Base-by-base conservation (phyloP, 2,797 vertebrate genomes). In the Echeneis naucrates region DNA sequence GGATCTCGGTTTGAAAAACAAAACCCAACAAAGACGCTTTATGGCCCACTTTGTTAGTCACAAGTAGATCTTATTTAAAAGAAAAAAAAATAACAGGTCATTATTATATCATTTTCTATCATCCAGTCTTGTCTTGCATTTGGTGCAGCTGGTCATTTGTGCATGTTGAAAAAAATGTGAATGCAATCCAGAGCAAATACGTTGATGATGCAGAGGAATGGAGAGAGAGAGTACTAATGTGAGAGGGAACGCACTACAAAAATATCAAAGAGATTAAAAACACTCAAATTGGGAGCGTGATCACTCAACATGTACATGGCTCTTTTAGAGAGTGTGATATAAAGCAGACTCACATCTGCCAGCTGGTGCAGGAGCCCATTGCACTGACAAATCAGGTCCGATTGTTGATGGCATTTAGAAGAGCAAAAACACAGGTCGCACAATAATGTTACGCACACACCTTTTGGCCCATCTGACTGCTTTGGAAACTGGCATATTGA, bases 391-490 rank as follows among this genome's bases (percentile, higher is more conserved):
- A 42, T 62, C 74, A 37, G 19, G 51, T 42, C 14, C 2, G 66
- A 66, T 5, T 45, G 55, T 60, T 68, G 57, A 58, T 70, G 45
- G 40, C 33, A 52, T 66, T 59, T 9, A 61, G 24, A 61, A 59
- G 51, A 50, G 27, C 42, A 77, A 37, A 30, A 23, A 48, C 44
- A 44, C 23, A 47, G 24, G 8, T 21, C 8, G 17, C 30, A 30
- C 14, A 13, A 14, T 33, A 57, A 40, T 27, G 42, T 40, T 40
- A 52, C 63, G 16, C 24, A 40, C 38, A 13, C n/a, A 61, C 53
- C 1, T 62, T 9, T n/a, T 12, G 8, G 32, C 53, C 23, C 2
- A 44, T 50, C n/a, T 2, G 16, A 54, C 21, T 21, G 45, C 24
- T 42, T n/a, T 17, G 21, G 19, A 9, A 53, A 56, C 6, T n/a